A percentile compares a stretch with the other conserved stretches of the same genome.
phyloP scores from a whole-genome alignment of 2,113 vertebrate species.

The Haliaeetus leucogaster region DNA sequence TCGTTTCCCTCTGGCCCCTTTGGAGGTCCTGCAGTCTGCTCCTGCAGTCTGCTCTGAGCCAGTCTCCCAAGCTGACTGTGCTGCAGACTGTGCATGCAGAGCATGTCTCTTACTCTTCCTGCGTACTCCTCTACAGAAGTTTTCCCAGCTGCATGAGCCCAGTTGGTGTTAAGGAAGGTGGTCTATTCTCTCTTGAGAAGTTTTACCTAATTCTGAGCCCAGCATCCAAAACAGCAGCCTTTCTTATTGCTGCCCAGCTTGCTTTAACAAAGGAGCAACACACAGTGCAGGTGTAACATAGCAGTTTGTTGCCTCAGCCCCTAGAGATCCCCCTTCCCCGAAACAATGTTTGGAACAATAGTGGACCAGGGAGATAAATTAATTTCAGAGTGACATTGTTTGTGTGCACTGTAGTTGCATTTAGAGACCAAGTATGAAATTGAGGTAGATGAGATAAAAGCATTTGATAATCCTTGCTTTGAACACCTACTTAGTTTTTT shows the following conservation, averaged over 20 bases:
- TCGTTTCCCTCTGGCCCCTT: not conserved
- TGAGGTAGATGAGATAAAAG: not conserved
- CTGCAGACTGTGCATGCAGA: not conserved
- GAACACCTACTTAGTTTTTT: not conserved
- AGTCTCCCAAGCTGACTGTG: not conserved
- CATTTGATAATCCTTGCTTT: not conserved
- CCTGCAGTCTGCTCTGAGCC: not conserved
- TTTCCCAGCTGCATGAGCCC: not conserved
- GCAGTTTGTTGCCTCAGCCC: not conserved
- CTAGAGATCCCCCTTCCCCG: not conserved
- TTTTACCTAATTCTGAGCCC: not conserved
- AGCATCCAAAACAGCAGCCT: not conserved
- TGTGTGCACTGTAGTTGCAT: not conserved
- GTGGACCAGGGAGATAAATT: not conserved
- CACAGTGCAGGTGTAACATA: not conserved
- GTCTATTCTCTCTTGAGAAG: not conserved
- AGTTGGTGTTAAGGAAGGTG: not conserved
- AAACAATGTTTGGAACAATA: not conserved
- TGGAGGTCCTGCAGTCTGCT: fast-evolving
- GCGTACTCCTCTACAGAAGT: not conserved
- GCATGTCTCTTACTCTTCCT: not conserved
- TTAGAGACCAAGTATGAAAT: not conserved
- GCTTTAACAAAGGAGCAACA: not conserved
- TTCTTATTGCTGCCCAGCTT: not conserved
- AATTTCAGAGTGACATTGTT: not conserved